These are phyloP conservation scores for Epicampocera succincta DNA, from an alignment of 2,888 invertebrate genomes.

Conservation along the genomic window DNA sequence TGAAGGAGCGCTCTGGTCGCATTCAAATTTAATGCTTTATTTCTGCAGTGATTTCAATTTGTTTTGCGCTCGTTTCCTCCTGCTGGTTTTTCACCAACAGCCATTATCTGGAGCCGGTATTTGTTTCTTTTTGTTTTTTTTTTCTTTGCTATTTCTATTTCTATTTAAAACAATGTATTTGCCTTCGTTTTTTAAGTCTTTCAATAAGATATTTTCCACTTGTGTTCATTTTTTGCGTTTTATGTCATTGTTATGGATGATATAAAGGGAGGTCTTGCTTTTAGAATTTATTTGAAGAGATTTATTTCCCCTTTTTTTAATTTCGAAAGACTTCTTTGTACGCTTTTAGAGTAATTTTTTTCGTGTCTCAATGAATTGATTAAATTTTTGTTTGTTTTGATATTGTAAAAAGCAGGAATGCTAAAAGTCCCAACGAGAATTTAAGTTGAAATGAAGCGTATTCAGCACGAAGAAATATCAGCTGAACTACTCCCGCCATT, in stretches of 20 bases:
- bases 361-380: conserved; percentile 35
- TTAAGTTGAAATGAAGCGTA: too few species aligned
- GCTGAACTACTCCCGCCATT: too few species aligned
- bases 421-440: too few species aligned
- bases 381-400: conserved; percentile 15
- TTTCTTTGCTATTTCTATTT: background rate
- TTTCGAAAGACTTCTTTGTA: conserved; percentile 27
- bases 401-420: background rate
- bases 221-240: conserved; percentile 33
- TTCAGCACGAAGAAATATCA: too few species aligned
- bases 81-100: conserved; percentile 6
- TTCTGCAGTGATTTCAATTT: conserved; percentile 29
- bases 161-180: conserved; percentile 31
- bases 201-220: conserved; percentile 21
- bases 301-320: conserved; percentile 34
- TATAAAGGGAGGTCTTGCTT: conserved; percentile 4
- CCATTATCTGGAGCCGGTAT: conserved; percentile 36
- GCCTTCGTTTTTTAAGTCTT: conserved; percentile 1
- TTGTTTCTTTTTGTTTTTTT: conserved; percentile 7
- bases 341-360: background rate
- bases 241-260: conserved; percentile 30
- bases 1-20: conserved; percentile 1
- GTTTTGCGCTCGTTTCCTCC: conserved; percentile 10
- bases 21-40: conserved; percentile 20
- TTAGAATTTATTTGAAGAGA: conserved; percentile 31